These are phyloP conservation scores for Aphelenchoides avenae DNA, from an alignment of 1,140 invertebrate species.

Conservation along the genomic window DNA sequence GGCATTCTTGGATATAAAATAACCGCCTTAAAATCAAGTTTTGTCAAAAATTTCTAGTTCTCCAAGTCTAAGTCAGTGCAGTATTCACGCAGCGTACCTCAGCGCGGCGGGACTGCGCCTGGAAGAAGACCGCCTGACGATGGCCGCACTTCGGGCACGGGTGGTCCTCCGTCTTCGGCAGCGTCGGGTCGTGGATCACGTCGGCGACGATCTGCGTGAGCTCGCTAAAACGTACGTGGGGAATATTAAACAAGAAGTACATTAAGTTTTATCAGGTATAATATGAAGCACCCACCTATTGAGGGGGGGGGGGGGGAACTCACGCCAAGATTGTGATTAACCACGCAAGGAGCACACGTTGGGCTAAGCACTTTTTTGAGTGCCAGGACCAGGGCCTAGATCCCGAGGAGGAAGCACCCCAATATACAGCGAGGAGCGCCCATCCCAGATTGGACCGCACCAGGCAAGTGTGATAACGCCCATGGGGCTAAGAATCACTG, in stretches of 20 bases:
- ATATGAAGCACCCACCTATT: too few species aligned
- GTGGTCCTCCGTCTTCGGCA: conserved; percentile 95
- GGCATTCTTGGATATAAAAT: conserved; percentile 23
- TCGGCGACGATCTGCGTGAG: conserved; percentile 95
- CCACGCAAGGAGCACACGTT: too few species aligned
- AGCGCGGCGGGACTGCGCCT: conserved; percentile 85
- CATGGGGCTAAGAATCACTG: too few species aligned
- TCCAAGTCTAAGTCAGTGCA: conserved; percentile 1
- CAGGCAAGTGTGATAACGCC: too few species aligned
- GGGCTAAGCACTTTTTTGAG: too few species aligned
- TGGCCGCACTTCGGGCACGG: conserved; percentile 91
- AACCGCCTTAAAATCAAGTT: not conserved
- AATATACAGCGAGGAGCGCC: too few species aligned
- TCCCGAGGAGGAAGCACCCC: too few species aligned
- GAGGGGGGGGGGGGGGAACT: too few species aligned
- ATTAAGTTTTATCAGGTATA: not conserved
- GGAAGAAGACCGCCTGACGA: conserved; percentile 85
- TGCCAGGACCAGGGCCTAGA: too few species aligned
- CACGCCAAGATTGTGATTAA: too few species aligned
- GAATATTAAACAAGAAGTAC: not conserved
- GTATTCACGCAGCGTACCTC: conserved; percentile 68
- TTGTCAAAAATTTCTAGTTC: not conserved
- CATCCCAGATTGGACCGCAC: too few species aligned
- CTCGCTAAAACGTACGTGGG: conserved; percentile 68
- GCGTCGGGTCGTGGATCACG: conserved; percentile 92